Evolutionary conservation across 2,888 invertebrate species (phyloP).

Genomic region (Drosophila dives): DNA sequence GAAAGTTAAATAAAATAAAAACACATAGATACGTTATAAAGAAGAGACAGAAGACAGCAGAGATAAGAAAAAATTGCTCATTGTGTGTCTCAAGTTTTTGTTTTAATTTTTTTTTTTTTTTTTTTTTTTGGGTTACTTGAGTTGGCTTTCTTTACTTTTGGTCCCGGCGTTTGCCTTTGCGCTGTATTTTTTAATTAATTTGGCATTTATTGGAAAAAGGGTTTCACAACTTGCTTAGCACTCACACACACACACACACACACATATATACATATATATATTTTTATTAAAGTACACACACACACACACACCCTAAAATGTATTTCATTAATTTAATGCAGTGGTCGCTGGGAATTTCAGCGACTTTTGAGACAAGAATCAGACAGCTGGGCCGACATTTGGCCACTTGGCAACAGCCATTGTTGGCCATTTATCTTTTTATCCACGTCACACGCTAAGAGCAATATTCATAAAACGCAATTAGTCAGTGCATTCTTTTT

Average conservation of each 20-base stretch:
- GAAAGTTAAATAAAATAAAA: slow-evolving; percentile 28
- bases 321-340: slow-evolving; percentile 77
- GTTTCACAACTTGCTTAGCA: slow-evolving; percentile 42
- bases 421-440: slow-evolving; percentile 56
- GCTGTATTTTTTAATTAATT: slow-evolving; percentile 81
- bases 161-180: slow-evolving; percentile 64
- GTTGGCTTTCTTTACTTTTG: slow-evolving; percentile 69
- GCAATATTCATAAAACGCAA: slow-evolving; percentile 76
- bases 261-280: too few relatives aligned
- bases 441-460: slow-evolving; percentile 42
- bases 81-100: slow-evolving; percentile 74
- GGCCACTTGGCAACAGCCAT: slow-evolving; percentile 18
- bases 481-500: slow-evolving; percentile 59
- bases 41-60: slow-evolving; percentile 53
- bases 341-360: slow-evolving; percentile 49
- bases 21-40: slow-evolving; percentile 39
- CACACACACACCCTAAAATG: slow-evolving; percentile 9
- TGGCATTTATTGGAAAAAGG: slow-evolving; percentile 81
- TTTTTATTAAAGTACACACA: not conserved
- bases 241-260: slow-evolving; percentile 18
- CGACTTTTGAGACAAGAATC: slow-evolving; percentile 56
- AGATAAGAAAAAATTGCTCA: slow-evolving; percentile 58
- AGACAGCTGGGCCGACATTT: slow-evolving; percentile 48
- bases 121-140: slow-evolving; percentile 65
- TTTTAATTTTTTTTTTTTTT: slow-evolving; percentile 32